These are phyloP conservation scores for Endotricha flammealis DNA, from an alignment of 2,888 invertebrate genomes.

Conservation along the genomic window DNA sequence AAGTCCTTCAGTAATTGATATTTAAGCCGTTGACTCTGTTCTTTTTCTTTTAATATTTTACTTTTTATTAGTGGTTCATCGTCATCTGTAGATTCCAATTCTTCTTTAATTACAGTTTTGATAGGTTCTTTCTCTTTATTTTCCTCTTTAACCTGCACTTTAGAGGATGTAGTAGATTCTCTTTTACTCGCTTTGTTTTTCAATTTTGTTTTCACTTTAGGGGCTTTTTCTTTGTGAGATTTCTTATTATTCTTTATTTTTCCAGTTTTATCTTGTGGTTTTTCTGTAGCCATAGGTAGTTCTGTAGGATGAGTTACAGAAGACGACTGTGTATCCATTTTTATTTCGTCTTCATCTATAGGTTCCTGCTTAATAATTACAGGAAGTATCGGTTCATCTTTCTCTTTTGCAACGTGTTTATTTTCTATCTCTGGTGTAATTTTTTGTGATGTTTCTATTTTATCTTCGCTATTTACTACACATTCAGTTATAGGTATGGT, in stretches of 20 bases:
- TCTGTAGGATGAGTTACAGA: background rate
- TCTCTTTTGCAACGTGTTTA: conserved; percentile 12
- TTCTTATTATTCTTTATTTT: conserved; percentile 35
- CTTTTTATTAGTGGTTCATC: conserved; percentile 66
- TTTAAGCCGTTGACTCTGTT: conserved; percentile 53
- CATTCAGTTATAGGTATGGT: background rate
- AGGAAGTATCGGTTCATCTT: conserved; percentile 17
- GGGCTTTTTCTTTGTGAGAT: conserved; percentile 36
- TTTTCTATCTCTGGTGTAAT: too few species aligned
- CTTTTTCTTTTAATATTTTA: conserved; percentile 61
- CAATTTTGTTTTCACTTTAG: conserved; percentile 38
- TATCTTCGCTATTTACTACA: background rate
- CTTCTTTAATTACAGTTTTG: conserved; percentile 51
- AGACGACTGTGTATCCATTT: conserved; percentile 16
- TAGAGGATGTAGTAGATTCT: conserved; percentile 21
- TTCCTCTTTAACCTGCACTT: conserved; percentile 34
- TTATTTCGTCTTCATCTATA: conserved; percentile 49
- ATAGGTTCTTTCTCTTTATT: conserved; percentile 32
- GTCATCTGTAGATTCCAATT: conserved; percentile 62
- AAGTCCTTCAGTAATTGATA: conserved; percentile 64
- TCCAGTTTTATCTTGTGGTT: conserved; percentile 28
- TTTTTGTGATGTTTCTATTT: background rate
- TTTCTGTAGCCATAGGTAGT: conserved; percentile 13
- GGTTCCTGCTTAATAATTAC: conserved; percentile 56
- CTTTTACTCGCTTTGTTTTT: conserved; percentile 39